phyloP scores from a whole-genome alignment of 2,888 invertebrate species.

The Idaea dimidiata region DNA sequence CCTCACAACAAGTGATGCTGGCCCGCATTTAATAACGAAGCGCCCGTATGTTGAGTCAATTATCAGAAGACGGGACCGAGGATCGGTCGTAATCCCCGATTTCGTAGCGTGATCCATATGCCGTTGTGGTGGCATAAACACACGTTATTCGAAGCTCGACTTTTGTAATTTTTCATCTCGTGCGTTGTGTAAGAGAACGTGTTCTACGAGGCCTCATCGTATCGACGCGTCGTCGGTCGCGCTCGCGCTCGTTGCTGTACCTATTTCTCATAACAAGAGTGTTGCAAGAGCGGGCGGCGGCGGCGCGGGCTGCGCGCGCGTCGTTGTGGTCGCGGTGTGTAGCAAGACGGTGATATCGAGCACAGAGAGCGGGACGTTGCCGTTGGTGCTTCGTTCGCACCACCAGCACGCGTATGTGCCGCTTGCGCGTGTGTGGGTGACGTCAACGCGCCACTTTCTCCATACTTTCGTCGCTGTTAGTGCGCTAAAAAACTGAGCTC shows the following conservation, averaged over 20 bases:
- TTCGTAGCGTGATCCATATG: constrained; percentile 21
- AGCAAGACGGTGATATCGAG: constrained; percentile 62
- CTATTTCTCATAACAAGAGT: constrained; percentile 66
- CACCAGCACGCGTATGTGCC: constrained; percentile 53
- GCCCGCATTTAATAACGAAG: constrained; percentile 60
- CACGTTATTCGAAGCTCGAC: constrained; percentile 23
- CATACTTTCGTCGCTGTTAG: constrained; percentile 77
- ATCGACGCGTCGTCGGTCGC: constrained; percentile 48
- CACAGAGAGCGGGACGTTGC: constrained; percentile 54
- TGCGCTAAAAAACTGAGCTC: constrained; percentile 74
- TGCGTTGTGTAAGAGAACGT: constrained; percentile 74
- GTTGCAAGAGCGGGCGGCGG: constrained; percentile 50
- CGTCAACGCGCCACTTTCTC: constrained; percentile 80
- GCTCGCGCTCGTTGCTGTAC: constrained; percentile 40
- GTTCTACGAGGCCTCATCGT: constrained; percentile 69
- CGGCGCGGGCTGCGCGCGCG: neutral
- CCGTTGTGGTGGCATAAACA: constrained; percentile 9
- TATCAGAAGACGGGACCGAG: constrained; percentile 46
- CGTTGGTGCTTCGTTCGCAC: constrained; percentile 26
- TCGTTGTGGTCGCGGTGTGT: constrained; percentile 45
- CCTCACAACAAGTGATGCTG: constrained; percentile 39
- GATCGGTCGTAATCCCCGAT: constrained; percentile 48
- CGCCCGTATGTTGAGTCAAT: constrained; percentile 63
- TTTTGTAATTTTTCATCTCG: constrained; percentile 39
- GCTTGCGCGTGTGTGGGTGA: constrained; percentile 74